Conservation (phyloP, 2,113 vertebrate species). For the Coturnix japonica region DNA sequence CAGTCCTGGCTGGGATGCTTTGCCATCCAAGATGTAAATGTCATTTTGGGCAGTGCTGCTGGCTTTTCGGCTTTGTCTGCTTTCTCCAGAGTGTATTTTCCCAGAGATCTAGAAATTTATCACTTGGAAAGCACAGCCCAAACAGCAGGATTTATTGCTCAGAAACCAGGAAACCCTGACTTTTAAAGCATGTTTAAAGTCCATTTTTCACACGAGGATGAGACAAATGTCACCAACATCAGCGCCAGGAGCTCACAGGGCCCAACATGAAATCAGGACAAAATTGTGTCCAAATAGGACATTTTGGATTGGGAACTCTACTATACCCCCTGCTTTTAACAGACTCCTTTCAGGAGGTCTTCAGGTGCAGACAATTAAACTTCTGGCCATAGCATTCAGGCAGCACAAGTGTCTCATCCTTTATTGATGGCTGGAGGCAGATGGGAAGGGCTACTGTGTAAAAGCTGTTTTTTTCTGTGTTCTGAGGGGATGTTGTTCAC, state of each 20-base stretch:
- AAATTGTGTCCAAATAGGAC: not conserved
- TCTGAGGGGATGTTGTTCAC: not conserved
- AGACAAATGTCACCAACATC: not conserved
- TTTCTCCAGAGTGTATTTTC: not conserved
- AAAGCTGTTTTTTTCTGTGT: not conserved
- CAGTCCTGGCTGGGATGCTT: not conserved
- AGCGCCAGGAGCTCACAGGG: accelerated
- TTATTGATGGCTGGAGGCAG: not conserved
- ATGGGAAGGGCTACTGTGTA: not conserved
- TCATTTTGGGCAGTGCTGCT: not conserved
- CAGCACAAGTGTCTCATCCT: not conserved
- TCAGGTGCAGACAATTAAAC: not conserved
- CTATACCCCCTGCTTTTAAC: not conserved
- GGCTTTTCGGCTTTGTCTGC: not conserved
- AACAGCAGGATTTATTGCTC: not conserved
- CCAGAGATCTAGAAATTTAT: not conserved
- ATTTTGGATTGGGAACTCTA: not conserved
- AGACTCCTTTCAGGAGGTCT: not conserved
- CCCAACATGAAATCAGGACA: not conserved
- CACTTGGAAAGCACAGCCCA: not conserved
- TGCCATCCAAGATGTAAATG: accelerated
- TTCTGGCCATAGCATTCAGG: not conserved
- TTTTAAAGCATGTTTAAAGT: not conserved
- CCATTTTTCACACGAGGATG: not conserved
- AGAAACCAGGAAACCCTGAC: not conserved